These are phyloP conservation scores for Lophura swinhoii DNA, from an alignment of 2,797 vertebrate species.

Conservation along the genomic window DNA sequence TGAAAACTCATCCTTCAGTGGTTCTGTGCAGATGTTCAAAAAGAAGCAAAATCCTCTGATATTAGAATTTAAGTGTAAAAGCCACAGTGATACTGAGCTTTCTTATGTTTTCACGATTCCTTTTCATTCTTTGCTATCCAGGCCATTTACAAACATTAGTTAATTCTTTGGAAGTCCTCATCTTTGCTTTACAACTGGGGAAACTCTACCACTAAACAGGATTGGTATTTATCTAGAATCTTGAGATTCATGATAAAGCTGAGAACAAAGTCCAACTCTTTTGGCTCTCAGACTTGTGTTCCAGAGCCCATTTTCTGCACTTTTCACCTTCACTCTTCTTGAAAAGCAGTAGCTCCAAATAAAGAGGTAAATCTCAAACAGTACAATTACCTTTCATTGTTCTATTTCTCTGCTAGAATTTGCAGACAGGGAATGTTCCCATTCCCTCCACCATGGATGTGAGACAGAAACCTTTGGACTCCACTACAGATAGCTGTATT, in stretches of 20 bases:
- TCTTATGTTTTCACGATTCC: background rate
- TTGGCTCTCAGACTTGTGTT: background rate
- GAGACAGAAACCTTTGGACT: background rate
- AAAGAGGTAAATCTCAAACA: background rate
- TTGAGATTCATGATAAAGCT: background rate
- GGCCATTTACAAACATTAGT: background rate
- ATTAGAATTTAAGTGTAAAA: background rate
- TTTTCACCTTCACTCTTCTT: background rate
- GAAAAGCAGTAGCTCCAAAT: background rate
- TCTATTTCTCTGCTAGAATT: background rate
- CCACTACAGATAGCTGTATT: background rate
- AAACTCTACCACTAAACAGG: background rate
- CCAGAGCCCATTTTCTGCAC: background rate
- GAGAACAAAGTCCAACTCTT: background rate
- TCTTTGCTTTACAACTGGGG: background rate
- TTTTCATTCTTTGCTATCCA: background rate
- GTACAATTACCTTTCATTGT: background rate
- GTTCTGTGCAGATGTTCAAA: background rate
- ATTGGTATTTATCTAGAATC: background rate
- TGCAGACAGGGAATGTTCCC: background rate
- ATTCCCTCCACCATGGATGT: background rate
- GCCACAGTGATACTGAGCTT: background rate
- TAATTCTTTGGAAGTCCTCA: conserved; percentile 18
- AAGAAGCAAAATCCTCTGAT: background rate
- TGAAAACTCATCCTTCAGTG: background rate